Evolutionary conservation across 2,797 vertebrate genomes (phyloP), one percentile per base, ranked within the genome.

Genomic region (Peromyscus aztecus): DNA sequence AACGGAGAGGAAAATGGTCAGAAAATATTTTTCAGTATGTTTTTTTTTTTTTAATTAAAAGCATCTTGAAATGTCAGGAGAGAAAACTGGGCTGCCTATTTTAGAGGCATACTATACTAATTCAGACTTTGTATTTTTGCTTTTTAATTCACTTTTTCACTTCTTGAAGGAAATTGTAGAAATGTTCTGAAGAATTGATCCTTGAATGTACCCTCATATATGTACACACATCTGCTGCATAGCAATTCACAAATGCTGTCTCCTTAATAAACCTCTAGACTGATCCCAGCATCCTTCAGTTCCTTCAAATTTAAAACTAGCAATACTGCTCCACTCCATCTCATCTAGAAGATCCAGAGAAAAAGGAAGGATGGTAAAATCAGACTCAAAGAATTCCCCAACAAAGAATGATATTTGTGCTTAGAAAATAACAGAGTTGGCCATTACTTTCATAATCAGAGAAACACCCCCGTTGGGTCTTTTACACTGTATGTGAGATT

Each of bases 211-310:
- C 8, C 4, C 24, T 37, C n/a, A 57, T 57, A 55, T 4, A 81
- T n/a, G 90, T 75, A 88, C n/a, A 95, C 78, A 95, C 97, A 98
- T 97, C 97, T 98, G 98, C 87, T 98, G 52, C 34, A 95, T 63
- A 94, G 63, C 97, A 97, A 84, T 96, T 98, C 96, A 86, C 98
- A 98, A 98, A 98, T 96, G 96, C 95, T 96, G 27, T 97, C 97
- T 97, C 75, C 92, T 98, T 98, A 98, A 98, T 98, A 98, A 98
- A 98, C 97, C 96, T 92, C 93, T 96, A 95, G 81, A 96, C 96
- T 97, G 95, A 96, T 96, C 87, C 90, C 82, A 96, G 95, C 73
- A 91, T 98, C 96, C 93, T 89, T 95, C 63, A 97, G 94, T 71
- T 98, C 95, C 76, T 65, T 98, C 91, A 97, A 97, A 98, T 49